Percentiles rank a stretch among this genome's conserved stretches.
Evolutionary conservation across 53 echinoderm and acorn worm genomes (phyloP).

Genomic region (Holothuria scabra): DNA sequence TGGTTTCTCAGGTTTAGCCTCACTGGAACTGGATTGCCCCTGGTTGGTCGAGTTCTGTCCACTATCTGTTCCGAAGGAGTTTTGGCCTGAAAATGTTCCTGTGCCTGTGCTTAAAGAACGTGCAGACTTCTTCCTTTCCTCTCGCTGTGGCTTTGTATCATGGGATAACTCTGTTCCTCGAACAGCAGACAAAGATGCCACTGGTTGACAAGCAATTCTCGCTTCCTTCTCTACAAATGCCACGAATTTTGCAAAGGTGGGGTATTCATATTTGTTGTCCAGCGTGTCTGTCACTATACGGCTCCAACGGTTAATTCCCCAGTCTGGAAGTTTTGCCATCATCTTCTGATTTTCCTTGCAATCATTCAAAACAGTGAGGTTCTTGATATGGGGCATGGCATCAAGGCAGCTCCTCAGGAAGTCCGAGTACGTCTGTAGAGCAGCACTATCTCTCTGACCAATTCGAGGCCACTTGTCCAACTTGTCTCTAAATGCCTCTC

Average conservation of each 20-base stretch:
- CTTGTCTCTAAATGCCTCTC: constrained; percentile 60
- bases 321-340: constrained; percentile 58
- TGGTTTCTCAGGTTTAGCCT: constrained; percentile 11
- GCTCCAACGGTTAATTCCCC: constrained; percentile 62
- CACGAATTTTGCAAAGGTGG: constrained; percentile 54
- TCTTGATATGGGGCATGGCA: constrained; percentile 64
- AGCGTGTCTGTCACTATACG: constrained; percentile 53
- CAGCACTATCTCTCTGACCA: constrained; percentile 48
- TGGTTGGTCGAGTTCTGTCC: neutral
- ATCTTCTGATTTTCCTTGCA: constrained; percentile 69
- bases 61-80: neutral
- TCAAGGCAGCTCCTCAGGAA: constrained; percentile 62
- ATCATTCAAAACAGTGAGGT: constrained; percentile 59
- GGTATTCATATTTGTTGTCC: constrained; percentile 39
- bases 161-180: neutral
- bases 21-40: constrained; percentile 23
- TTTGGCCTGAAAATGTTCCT: neutral
- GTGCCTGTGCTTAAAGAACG: neutral
- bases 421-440: constrained; percentile 60
- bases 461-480: constrained; percentile 64
- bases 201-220: constrained; percentile 66
- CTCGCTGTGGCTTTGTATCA: neutral
- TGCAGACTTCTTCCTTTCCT: constrained; percentile 1
- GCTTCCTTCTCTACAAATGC: constrained; percentile 65
- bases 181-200: constrained; percentile 49